These are phyloP conservation scores for Oryctes rhinoceros DNA, from an alignment of 1,140 invertebrate species.

Conservation along the genomic window DNA sequence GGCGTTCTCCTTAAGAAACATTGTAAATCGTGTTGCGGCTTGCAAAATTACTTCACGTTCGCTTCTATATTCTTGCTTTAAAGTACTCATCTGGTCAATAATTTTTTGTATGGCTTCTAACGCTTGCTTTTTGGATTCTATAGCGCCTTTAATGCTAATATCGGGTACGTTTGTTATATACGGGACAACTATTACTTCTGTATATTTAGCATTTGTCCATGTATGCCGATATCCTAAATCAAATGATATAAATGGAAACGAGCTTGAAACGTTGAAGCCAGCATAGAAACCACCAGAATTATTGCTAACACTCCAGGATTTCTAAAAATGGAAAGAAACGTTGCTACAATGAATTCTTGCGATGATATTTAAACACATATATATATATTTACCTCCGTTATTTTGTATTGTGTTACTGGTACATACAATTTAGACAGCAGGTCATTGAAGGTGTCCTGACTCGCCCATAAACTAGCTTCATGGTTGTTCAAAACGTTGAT, in stretches of 20 bases:
- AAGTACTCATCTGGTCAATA: neutral
- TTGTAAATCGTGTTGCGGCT: neutral
- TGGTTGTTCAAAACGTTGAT: conserved; percentile 50
- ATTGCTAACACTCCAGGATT: neutral
- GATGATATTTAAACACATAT: neutral
- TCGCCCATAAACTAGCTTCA: conserved; percentile 44
- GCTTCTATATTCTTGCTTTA: neutral
- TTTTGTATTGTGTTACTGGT: conserved; percentile 48
- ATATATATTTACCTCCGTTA: neutral
- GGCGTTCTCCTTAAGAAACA: neutral
- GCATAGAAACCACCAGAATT: neutral
- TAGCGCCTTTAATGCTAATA: neutral
- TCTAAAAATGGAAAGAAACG: neutral
- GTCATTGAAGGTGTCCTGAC: conserved; percentile 49
- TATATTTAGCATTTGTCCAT: neutral
- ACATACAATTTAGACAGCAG: conserved; percentile 53
- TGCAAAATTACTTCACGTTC: neutral
- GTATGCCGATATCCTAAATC: conserved; percentile 1
- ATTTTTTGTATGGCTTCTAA: neutral
- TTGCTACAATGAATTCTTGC: neutral
- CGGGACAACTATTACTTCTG: neutral
- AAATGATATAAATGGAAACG: neutral
- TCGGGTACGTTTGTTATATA: neutral
- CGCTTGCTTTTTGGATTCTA: neutral
- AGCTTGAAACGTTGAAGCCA: neutral